phyloP scores from a whole-genome alignment of 2,797 vertebrate genomes.

The Melanotaenia boesemani region DNA sequence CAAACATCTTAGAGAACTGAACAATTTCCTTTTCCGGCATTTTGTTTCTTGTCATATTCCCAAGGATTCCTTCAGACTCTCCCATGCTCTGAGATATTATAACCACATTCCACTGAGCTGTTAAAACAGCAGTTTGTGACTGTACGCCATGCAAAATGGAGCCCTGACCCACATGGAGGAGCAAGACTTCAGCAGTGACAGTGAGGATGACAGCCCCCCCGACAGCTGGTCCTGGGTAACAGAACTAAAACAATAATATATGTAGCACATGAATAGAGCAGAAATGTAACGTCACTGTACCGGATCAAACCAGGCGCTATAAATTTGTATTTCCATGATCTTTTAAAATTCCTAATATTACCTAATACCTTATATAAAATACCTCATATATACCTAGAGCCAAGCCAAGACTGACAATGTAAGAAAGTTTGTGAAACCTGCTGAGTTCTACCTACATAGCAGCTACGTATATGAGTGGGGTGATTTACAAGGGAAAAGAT shows the following conservation, averaged over 20 bases:
- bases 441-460: neutral
- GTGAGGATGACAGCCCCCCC: constrained; percentile 52
- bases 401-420: neutral
- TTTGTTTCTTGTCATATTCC: neutral
- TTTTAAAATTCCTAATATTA: neutral
- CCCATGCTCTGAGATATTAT: neutral
- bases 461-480: neutral
- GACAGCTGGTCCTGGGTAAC: constrained; percentile 84
- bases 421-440: neutral
- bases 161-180: constrained; percentile 42
- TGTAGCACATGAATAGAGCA: neutral
- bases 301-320: neutral
- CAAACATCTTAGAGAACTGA: constrained; percentile 1
- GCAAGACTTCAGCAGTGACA: constrained; percentile 32
- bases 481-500: neutral
- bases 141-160: constrained; percentile 16
- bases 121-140: neutral
- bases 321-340: neutral
- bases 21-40: neutral
- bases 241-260: constrained; percentile 11
- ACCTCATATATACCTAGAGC: neutral
- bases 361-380: too few relatives aligned
- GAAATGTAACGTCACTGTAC: neutral
- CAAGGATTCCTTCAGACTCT: constrained; percentile 8
- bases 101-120: constrained; percentile 1